These are phyloP conservation scores for Hirtodrosophila confusa DNA, from an alignment of 2,888 invertebrate genomes.

Conservation along the genomic window DNA sequence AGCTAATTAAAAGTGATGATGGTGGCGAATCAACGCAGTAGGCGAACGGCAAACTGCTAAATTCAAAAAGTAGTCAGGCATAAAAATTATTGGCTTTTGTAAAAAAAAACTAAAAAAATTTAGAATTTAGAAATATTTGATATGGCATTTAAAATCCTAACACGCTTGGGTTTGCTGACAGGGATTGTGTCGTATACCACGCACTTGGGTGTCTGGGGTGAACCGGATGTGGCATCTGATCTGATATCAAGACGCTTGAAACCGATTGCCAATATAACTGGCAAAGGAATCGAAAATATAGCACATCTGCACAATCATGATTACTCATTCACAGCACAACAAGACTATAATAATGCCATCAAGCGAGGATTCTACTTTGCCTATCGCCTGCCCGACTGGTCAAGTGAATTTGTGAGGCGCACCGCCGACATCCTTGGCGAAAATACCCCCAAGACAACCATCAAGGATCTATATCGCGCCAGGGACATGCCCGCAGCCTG, in stretches of 20 bases:
- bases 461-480: neutral
- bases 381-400: conserved; percentile 51
- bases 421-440: conserved; percentile 32
- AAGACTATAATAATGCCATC: conserved; percentile 36
- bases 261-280: neutral
- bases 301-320: neutral
- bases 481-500: neutral
- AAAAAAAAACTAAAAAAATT: too few species aligned
- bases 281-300: neutral
- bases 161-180: conserved; percentile 30
- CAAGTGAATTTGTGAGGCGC: conserved; percentile 18
- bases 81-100: neutral
- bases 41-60: conserved; percentile 11
- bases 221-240: too few species aligned
- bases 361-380: conserved; percentile 39
- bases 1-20: conserved; percentile 3
- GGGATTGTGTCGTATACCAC: conserved; percentile 16
- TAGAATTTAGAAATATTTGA: conserved; percentile 1
- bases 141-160: conserved; percentile 38
- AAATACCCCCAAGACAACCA: neutral
- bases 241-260: neutral
- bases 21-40: conserved; percentile 20
- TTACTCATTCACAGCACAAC: conserved; percentile 11
- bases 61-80: conserved; percentile 3
- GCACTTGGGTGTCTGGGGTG: conserved; percentile 25